Evolutionary conservation across 1,140 invertebrate species (phyloP).

Genomic region (Pseudachorutes palmiensis): DNA sequence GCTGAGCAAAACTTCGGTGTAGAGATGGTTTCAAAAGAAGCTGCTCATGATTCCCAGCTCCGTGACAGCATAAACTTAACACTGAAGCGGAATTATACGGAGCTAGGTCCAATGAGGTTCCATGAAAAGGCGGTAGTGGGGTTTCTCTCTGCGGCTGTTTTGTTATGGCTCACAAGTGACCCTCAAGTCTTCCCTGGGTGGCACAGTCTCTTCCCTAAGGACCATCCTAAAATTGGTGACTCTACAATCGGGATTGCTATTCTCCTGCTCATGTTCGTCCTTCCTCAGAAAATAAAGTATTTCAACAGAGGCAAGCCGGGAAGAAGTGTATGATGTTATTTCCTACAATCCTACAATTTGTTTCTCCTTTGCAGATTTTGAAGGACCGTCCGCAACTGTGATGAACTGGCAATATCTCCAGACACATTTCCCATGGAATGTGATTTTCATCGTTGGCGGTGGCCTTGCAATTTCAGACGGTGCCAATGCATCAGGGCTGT

Average conservation of each 20-base stretch:
- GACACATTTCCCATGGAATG: constrained; percentile 24
- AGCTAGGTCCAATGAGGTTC: constrained; percentile 42
- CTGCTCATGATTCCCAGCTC: not conserved
- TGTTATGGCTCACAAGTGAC: constrained; percentile 50
- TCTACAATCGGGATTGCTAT: constrained; percentile 44
- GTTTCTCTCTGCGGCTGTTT: constrained; percentile 47
- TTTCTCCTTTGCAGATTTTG: constrained; percentile 14
- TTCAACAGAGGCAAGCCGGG: constrained; percentile 10
- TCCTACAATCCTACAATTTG: too few species aligned
- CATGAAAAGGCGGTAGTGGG: constrained; percentile 45
- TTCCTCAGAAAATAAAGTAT: constrained; percentile 33
- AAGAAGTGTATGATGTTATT: too few species aligned
- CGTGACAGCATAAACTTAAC: not conserved
- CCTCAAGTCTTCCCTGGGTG: constrained; percentile 51
- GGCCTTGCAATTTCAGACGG: constrained; percentile 50
- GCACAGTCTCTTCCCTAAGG: constrained; percentile 42
- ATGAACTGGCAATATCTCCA: constrained; percentile 20
- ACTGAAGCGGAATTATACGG: constrained; percentile 9
- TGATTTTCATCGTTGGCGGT: constrained; percentile 42
- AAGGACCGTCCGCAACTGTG: constrained; percentile 13
- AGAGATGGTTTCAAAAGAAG: not conserved
- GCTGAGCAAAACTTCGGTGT: not conserved
- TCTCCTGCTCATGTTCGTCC: constrained; percentile 44
- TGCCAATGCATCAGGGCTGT: constrained; percentile 44
- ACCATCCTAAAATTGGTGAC: constrained; percentile 41